Conservation (phyloP, 92 coral and sea anemone genomes). For the Porites rus region DNA sequence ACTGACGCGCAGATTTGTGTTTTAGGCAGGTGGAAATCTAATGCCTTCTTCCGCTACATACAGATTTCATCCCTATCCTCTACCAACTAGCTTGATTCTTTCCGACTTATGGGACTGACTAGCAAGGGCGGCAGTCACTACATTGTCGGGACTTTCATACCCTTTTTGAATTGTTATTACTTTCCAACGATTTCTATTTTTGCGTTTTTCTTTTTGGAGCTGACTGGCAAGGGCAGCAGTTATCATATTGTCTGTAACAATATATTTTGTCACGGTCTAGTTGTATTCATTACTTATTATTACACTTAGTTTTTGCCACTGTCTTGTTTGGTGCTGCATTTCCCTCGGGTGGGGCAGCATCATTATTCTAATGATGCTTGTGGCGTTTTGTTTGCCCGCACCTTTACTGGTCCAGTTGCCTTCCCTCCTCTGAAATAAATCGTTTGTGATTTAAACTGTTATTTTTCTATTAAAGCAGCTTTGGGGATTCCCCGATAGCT, state of each 20-base stretch:
- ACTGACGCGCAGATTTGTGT: conserved; percentile 66
- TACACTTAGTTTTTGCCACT: neutral
- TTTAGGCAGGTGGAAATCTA: conserved; percentile 72
- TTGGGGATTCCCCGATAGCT: too few species aligned
- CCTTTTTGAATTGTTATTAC: conserved; percentile 28
- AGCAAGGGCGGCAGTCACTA: conserved; percentile 63
- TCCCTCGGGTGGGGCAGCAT: conserved; percentile 63
- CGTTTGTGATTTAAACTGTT: too few species aligned
- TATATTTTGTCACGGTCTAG: neutral
- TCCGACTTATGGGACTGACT: too few species aligned
- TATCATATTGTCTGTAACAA: conserved; percentile 3
- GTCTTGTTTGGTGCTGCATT: conserved; percentile 29
- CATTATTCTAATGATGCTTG: conserved; percentile 41
- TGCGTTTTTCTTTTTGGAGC: conserved; percentile 4
- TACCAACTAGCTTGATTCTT: neutral
- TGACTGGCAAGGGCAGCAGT: conserved; percentile 64
- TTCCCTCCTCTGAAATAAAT: neutral
- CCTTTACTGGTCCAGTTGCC: conserved; percentile 22
- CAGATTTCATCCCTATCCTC: conserved; percentile 50
- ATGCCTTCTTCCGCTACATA: conserved; percentile 59
- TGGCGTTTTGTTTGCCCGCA: conserved; percentile 62
- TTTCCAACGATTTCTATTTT: too few species aligned
- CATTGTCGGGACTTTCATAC: conserved; percentile 29
- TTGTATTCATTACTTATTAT: neutral
- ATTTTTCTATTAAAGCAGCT: too few species aligned